These are phyloP conservation scores for Perizoma flavofasciatum DNA, from an alignment of 2,888 invertebrate species.

Conservation along the genomic window DNA sequence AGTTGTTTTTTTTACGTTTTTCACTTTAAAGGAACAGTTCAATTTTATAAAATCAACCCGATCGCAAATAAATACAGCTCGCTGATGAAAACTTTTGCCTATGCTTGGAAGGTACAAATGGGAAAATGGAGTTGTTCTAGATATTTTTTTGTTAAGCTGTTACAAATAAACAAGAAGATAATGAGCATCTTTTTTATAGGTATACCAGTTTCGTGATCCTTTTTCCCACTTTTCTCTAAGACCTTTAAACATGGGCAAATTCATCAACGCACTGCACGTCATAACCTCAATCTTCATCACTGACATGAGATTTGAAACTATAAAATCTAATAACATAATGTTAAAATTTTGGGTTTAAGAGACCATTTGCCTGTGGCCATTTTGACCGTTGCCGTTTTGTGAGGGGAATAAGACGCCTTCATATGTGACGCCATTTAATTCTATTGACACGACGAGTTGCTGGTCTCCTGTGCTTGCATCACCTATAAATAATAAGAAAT, in stretches of 20 bases:
- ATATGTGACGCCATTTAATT: conserved; percentile 97
- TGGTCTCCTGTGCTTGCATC: conserved; percentile 93
- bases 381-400: conserved; percentile 69
- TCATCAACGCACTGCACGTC: conserved; percentile 39
- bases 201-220: conserved; percentile 15
- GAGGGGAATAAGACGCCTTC: conserved; percentile 94
- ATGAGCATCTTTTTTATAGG: not conserved
- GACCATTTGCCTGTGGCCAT: conserved; percentile 75
- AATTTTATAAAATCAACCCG: conserved; percentile 37
- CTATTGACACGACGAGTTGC: conserved; percentile 97
- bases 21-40: conserved; percentile 11
- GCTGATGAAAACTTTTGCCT: conserved; percentile 37
- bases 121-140: conserved; percentile 23
- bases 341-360: conserved; percentile 54
- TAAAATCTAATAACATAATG: conserved; percentile 35
- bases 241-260: conserved; percentile 46
- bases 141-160: not conserved
- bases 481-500: conserved; percentile 80
- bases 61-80: conserved; percentile 16
- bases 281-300: conserved; percentile 28
- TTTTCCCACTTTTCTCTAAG: conserved; percentile 14
- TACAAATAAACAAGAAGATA: not conserved
- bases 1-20: conserved; percentile 8
- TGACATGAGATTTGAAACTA: conserved; percentile 29
- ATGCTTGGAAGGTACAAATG: conserved; percentile 41